A percentile compares a stretch with the other conserved stretches of the same genome.
These are phyloP conservation scores for Agriopis leucophaearia DNA, from an alignment of 2,888 invertebrate species.

Conservation along the genomic window DNA sequence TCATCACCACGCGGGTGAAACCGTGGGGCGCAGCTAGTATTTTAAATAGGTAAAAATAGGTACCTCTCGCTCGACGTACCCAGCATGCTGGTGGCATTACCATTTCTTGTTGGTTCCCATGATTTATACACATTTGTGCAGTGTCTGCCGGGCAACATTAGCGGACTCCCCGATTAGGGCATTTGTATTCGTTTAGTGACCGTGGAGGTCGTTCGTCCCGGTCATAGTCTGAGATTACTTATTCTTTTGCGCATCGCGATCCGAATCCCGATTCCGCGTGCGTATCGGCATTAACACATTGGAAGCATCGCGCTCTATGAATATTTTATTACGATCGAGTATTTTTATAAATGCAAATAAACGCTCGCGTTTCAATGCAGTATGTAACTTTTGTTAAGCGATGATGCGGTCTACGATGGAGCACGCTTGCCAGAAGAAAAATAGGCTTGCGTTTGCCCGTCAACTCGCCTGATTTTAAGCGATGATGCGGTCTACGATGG, in stretches of 20 bases:
- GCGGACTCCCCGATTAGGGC: constrained; percentile 62
- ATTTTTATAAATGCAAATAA: constrained; percentile 21
- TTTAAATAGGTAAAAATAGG: too few relatives aligned
- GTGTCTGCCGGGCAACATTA: constrained; percentile 59
- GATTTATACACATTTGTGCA: constrained; percentile 62
- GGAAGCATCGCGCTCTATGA: constrained; percentile 64
- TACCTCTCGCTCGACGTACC: too few relatives aligned
- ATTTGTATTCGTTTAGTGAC: constrained; percentile 80
- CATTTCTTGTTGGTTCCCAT: constrained; percentile 57
- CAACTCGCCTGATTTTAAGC: too few relatives aligned
- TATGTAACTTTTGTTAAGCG: constrained; percentile 3
- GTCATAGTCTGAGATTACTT: constrained; percentile 72
- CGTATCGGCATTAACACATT: constrained; percentile 78
- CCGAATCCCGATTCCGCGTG: constrained; percentile 69
- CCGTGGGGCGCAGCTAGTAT: too few relatives aligned
- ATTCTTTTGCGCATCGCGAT: constrained; percentile 73
- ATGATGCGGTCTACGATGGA: too few relatives aligned
- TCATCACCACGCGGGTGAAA: too few relatives aligned
- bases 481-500: too few relatives aligned
- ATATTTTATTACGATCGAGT: constrained; percentile 54
- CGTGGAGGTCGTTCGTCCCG: constrained; percentile 84
- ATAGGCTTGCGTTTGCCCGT: too few relatives aligned
- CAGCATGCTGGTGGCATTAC: too few relatives aligned
- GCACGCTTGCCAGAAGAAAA: too few relatives aligned
- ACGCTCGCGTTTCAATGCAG: neutral